Base-by-base conservation (phyloP, 37 sponge, comb jelly and placozoan species). In the Lycopodina hypogea region DNA sequence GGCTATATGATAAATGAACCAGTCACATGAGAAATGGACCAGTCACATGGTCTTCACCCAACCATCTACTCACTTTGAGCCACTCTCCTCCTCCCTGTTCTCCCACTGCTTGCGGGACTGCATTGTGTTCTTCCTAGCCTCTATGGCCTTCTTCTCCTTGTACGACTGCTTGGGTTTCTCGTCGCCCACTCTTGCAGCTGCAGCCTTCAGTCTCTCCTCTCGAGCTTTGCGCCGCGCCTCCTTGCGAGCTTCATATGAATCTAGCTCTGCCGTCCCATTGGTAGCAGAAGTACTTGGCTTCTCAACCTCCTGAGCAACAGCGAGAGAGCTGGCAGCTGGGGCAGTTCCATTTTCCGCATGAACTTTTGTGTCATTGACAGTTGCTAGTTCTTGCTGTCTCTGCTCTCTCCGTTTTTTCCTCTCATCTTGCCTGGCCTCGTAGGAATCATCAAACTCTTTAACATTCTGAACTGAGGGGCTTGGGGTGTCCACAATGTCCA, bases 191-290 rank as follows among this genome's bases (percentile, higher is more conserved):
- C 53, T 30, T 24, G 84, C 89, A 1, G 76, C n/a, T 2, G 80
- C 69, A 14, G 81, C 74, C 69, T 91, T 91, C 72, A 58, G 57
- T 64, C 86, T 83, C 73, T 83, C 84, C 74, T 91, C 92, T 39
- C 92, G 36, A 1, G 84, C 92, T 77, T 80, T 91, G n/a, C 86
- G 87, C 18, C 92, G 65, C 2, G 87, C 87, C 56, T 80, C 83
- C 1, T 83, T 56, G 36, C 91, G 48, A 9, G 87, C 91, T 71
- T 90, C 91, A 32, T 90, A 90, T n/a, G 91, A 86, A 22, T 86
- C 83, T 0, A 40, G 64, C 28, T 85, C 86, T 0, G 11, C 71
- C 9, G 18, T 26, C 1, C 69, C 82, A 8, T 45, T 70, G 15
- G 74, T 79, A 19, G 36, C 19, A 33, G 51, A 12, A 23, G 23